Evolutionary conservation across 2,888 invertebrate genomes (phyloP).

Genomic region (Cremastobaeus sp.): DNA sequence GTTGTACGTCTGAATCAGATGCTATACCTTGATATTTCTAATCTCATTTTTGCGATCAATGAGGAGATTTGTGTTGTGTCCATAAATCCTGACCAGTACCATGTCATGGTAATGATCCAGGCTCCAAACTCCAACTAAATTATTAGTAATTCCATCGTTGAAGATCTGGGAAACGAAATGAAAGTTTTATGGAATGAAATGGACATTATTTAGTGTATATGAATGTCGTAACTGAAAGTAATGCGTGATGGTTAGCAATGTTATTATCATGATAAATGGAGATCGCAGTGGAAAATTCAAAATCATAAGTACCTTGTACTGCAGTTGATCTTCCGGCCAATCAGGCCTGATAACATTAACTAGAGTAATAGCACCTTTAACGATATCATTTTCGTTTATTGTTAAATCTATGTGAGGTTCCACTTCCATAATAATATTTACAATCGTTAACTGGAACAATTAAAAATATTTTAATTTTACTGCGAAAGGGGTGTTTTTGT

Average conservation of each 20-base stretch:
- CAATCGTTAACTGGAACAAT: conserved; percentile 12
- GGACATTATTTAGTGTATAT: neutral
- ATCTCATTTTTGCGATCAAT: conserved; percentile 93
- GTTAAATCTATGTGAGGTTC: conserved; percentile 81
- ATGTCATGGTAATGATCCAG: conserved; percentile 81
- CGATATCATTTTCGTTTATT: conserved; percentile 84
- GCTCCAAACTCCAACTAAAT: conserved; percentile 84
- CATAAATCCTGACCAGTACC: conserved; percentile 93
- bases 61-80: conserved; percentile 93
- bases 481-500: no score
- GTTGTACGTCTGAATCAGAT: neutral
- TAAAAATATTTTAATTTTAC: no score
- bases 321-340: conserved; percentile 83
- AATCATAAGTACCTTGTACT: conserved; percentile 83
- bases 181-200: conserved; percentile 11
- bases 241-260: neutral
- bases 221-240: conserved; percentile 7
- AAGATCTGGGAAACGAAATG: conserved; percentile 83
- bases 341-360: conserved; percentile 84
- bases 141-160: conserved; percentile 96
- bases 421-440: conserved; percentile 47
- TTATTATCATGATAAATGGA: no score
- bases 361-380: conserved; percentile 84
- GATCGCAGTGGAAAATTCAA: neutral
- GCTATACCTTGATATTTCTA: conserved; percentile 77